Percentiles rank a stretch among this genome's conserved stretches.
phyloP scores from a whole-genome alignment of 1,140 invertebrate species.

The Wasmannia auropunctata region DNA sequence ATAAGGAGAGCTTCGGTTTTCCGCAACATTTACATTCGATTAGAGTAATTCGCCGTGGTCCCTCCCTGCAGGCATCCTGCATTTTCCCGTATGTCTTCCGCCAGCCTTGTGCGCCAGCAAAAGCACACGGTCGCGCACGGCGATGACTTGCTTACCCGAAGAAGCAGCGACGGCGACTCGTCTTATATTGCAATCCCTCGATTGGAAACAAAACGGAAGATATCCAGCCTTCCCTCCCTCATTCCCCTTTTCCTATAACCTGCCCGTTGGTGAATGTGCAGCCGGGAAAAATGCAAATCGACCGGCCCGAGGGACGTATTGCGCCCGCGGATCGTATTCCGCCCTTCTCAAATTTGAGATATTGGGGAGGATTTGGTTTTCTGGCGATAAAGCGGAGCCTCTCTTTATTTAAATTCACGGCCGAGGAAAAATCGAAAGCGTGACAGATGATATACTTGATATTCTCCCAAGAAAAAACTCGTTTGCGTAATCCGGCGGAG shows the following conservation, averaged over 20 bases:
- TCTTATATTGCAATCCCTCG: slow-evolving; percentile 74
- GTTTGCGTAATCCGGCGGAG: not conserved
- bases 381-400: slow-evolving; percentile 9
- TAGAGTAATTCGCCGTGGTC: slow-evolving; percentile 65
- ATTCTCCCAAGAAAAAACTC: not conserved
- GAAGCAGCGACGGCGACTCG: slow-evolving; percentile 60
- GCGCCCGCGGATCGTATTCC: slow-evolving; percentile 55
- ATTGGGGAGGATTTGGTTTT: not conserved
- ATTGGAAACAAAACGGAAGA: slow-evolving; percentile 76
- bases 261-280: slow-evolving; percentile 5
- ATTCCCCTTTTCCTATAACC: not conserved
- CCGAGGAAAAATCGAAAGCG: slow-evolving; percentile 10
- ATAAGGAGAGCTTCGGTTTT: slow-evolving; percentile 79
- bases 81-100: slow-evolving; percentile 54
- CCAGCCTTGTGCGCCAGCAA: slow-evolving; percentile 31
- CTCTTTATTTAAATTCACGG: slow-evolving; percentile 9
- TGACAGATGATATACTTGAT: not conserved
- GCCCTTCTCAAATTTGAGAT: slow-evolving; percentile 33
- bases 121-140: slow-evolving; percentile 59
- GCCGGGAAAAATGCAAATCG: slow-evolving; percentile 74
- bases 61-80: not conserved
- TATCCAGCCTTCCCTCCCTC: slow-evolving; percentile 66
- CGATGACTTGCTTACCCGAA: slow-evolving; percentile 77
- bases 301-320: slow-evolving; percentile 69
- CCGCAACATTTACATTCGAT: slow-evolving; percentile 82